phyloP scores from a whole-genome alignment of 2,113 vertebrate species.

The Anseranas semipalmata region DNA sequence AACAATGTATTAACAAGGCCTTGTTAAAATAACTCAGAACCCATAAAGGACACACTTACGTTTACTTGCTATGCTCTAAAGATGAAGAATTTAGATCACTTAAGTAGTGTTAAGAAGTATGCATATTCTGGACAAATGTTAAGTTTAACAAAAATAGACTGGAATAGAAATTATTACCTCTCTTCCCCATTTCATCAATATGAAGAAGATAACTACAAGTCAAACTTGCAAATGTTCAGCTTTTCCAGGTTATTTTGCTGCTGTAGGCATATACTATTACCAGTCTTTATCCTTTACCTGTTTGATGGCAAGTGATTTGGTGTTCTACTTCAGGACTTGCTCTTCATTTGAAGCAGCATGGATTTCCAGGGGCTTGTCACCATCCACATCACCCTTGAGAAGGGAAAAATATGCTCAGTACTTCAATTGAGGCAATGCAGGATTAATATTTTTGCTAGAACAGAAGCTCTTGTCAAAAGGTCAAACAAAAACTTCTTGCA shows the following conservation, averaged over 20 bases:
- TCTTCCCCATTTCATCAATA: neutral
- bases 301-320: constrained; percentile 17
- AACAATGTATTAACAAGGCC: neutral
- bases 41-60: neutral
- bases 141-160: neutral
- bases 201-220: neutral
- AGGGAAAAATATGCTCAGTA: neutral
- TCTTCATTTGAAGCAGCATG: constrained; percentile 31
- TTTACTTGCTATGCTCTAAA: neutral
- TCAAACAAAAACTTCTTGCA: neutral
- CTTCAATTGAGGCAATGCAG: neutral
- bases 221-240: neutral
- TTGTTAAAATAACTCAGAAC: neutral
- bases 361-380: constrained; percentile 48
- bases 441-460: neutral
- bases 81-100: neutral
- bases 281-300: constrained; percentile 70
- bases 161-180: neutral
- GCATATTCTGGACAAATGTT: neutral
- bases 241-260: neutral
- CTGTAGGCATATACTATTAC: neutral
- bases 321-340: constrained; percentile 64
- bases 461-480: constrained; percentile 28
- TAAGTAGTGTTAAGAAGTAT: neutral
- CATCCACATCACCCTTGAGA: constrained; percentile 36